A percentile compares a stretch with the other conserved stretches of the same genome.
These are phyloP conservation scores for Drosophila cyrtoloma DNA, from an alignment of 2,888 invertebrate genomes.

Conservation along the genomic window DNA sequence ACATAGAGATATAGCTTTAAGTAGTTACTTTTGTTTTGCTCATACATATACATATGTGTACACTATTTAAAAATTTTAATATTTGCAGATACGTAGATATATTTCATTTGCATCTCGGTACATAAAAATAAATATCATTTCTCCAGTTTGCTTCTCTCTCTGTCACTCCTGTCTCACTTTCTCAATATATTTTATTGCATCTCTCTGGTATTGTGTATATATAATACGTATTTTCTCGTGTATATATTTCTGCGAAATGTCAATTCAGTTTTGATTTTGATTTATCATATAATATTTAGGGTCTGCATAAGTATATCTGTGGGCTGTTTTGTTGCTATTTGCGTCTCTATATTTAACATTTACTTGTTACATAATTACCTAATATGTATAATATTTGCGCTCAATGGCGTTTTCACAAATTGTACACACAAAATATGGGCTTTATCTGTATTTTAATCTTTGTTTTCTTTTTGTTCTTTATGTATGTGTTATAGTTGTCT, in stretches of 20 bases:
- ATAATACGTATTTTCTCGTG: slow-evolving; percentile 27
- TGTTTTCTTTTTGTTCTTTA: slow-evolving; percentile 24
- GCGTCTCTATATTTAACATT: slow-evolving; percentile 39
- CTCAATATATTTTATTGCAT: slow-evolving; percentile 23
- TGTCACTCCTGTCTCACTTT: slow-evolving; percentile 32
- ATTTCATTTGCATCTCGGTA: slow-evolving; percentile 52
- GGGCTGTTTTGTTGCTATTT: slow-evolving; percentile 60
- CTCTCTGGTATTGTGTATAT: slow-evolving; percentile 37
- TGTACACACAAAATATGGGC: slow-evolving; percentile 71
- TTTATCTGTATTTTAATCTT: slow-evolving; percentile 42
- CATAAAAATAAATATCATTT: slow-evolving; percentile 72
- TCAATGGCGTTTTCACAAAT: slow-evolving; percentile 50
- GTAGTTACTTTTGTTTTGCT: slow-evolving; percentile 29
- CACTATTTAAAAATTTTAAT: slow-evolving; percentile 32
- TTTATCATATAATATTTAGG: slow-evolving; percentile 33
- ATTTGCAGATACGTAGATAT: slow-evolving; percentile 48
- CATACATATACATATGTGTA: slow-evolving; percentile 30
- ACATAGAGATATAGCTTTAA: slow-evolving; percentile 32
- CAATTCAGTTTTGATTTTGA: slow-evolving; percentile 26
- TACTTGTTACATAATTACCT: slow-evolving; percentile 33
- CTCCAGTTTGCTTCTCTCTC: slow-evolving; percentile 25
- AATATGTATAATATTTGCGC: slow-evolving; percentile 35
- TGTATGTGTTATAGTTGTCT: slow-evolving; percentile 30
- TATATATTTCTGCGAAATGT: slow-evolving; percentile 43
- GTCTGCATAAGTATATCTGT: slow-evolving; percentile 62